Conservation (phyloP, 1,140 invertebrate species). For the Zelostemma sp. region DNA sequence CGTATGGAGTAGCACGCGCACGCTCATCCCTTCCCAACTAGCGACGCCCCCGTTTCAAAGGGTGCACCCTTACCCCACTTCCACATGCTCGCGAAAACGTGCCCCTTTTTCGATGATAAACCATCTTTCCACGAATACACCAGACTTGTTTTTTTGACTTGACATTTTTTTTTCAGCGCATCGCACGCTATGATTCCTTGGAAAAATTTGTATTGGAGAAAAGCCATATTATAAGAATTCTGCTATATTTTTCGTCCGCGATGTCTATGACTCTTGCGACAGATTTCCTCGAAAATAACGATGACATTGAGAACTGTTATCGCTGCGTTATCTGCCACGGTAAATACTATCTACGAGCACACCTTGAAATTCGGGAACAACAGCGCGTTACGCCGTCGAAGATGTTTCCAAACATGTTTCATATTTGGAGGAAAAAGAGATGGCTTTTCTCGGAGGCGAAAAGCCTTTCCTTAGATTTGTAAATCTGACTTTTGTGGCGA, state of each 20-base stretch:
- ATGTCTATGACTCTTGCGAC: slow-evolving; percentile 14
- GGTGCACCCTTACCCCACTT: slow-evolving; percentile 1
- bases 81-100: background rate
- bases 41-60: slow-evolving; percentile 22
- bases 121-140: slow-evolving; percentile 9
- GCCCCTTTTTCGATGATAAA: background rate
- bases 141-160: too few species aligned
- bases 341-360: slow-evolving; percentile 19
- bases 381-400: slow-evolving; percentile 16
- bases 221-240: too few species aligned
- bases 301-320: slow-evolving; percentile 32
- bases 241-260: too few species aligned
- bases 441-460: slow-evolving; percentile 30
- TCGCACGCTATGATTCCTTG: too few species aligned
- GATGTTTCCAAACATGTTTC: too few species aligned
- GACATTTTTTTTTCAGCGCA: too few species aligned
- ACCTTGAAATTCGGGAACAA: slow-evolving; percentile 29
- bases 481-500: background rate
- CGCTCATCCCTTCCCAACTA: slow-evolving; percentile 19
- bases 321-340: slow-evolving; percentile 25
- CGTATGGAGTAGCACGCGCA: slow-evolving; percentile 6
- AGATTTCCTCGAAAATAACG: slow-evolving; percentile 31
- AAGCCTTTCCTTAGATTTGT: too few species aligned
- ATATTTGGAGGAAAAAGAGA: slow-evolving; percentile 17
- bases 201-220: too few species aligned